phyloP scores from a whole-genome alignment of 2,113 vertebrate genomes.

The Psittacara wagleri region DNA sequence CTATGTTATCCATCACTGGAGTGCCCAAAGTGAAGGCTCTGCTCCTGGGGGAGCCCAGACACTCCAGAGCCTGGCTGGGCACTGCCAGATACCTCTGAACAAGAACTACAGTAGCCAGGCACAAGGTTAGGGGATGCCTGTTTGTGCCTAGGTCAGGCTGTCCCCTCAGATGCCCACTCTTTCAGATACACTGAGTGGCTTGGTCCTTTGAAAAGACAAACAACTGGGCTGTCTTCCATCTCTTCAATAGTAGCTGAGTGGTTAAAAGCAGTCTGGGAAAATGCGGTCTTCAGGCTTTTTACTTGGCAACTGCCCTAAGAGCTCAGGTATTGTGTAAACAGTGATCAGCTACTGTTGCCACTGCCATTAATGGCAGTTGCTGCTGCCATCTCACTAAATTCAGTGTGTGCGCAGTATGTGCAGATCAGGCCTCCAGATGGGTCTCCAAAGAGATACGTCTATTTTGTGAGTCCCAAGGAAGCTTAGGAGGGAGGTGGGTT shows the following conservation, averaged over 20 bases:
- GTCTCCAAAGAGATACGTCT: not conserved
- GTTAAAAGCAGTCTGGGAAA: not conserved
- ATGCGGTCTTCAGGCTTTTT: not conserved
- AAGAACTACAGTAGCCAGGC: not conserved
- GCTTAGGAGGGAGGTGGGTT: not conserved
- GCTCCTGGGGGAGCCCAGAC: not conserved
- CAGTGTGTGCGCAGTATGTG: not conserved
- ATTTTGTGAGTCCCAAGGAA: not conserved
- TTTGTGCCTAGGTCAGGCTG: not conserved
- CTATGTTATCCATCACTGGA: not conserved
- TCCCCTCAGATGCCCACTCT: not conserved
- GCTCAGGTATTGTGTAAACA: not conserved
- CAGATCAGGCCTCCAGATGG: not conserved
- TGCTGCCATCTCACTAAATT: not conserved
- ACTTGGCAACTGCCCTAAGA: constrained; percentile 7
- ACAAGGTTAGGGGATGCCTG: not conserved
- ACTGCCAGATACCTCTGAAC: not conserved
- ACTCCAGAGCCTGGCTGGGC: not conserved
- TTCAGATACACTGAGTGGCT: not conserved
- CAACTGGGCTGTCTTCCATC: not conserved
- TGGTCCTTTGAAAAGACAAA: not conserved
- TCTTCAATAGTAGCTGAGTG: not conserved
- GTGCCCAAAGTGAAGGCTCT: accelerated
- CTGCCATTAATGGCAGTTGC: not conserved
- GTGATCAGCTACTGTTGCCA: not conserved